Evolutionary conservation across 2,113 vertebrate genomes (phyloP).

Genomic region (Macrotis lagotis): DNA sequence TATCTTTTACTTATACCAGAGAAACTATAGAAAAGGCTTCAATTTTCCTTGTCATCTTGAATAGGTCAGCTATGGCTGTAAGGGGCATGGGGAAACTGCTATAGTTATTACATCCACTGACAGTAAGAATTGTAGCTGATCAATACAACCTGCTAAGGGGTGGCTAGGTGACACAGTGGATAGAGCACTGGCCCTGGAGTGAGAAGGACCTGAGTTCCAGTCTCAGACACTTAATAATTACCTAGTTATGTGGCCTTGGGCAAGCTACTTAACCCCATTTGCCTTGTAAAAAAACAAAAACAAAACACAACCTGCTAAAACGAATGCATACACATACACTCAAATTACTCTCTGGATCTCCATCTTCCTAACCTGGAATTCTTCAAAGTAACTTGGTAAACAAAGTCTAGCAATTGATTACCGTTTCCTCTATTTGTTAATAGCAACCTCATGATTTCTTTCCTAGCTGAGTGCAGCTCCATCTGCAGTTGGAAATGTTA

Average conservation of each 20-base stretch:
- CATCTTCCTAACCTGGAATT: slow-evolving; percentile 25
- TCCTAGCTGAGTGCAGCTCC: slow-evolving; percentile 52
- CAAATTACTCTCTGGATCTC: too few relatives aligned
- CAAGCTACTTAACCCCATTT: too few relatives aligned
- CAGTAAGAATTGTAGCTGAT: not conserved
- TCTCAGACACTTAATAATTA: too few relatives aligned
- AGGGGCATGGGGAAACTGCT: not conserved
- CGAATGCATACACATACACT: not conserved
- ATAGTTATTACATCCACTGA: not conserved
- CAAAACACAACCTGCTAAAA: not conserved
- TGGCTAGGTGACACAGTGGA: too few relatives aligned
- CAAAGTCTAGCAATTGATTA: slow-evolving; percentile 20
- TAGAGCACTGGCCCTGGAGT: too few relatives aligned
- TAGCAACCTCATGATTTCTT: slow-evolving; percentile 55
- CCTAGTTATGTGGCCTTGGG: too few relatives aligned
- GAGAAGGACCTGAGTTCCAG: too few relatives aligned
- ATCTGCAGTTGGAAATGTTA: slow-evolving; percentile 51
- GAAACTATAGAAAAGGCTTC: not conserved
- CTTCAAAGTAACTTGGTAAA: slow-evolving; percentile 59
- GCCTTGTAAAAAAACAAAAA: too few relatives aligned
- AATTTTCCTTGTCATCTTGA: not conserved
- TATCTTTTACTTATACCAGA: not conserved
- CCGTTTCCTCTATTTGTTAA: slow-evolving; percentile 70
- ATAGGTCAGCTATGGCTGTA: not conserved
- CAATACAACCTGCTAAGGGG: not conserved